A percentile compares a stretch with the other conserved stretches of the same genome.
Conservation (phyloP, 2,113 vertebrate species). For the Elanoides forficatus region DNA sequence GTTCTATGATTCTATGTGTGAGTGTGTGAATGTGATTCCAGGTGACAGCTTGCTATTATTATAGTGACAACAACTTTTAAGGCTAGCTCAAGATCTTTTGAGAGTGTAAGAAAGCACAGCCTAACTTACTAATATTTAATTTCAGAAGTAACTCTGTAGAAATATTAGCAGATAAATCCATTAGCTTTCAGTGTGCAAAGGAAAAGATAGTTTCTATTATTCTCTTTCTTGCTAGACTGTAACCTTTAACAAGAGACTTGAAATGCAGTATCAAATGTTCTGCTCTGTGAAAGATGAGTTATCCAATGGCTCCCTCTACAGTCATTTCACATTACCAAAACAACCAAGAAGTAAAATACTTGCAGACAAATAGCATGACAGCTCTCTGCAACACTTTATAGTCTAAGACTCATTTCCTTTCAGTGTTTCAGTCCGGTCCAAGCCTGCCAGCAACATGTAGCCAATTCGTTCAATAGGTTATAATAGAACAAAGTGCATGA, state of each 20-base stretch:
- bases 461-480: neutral
- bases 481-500: neutral
- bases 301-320: conserved; percentile 38
- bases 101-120: neutral
- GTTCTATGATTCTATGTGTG: neutral
- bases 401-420: neutral
- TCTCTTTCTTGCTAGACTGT: neutral
- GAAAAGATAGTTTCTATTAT: neutral
- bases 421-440: neutral
- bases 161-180: neutral
- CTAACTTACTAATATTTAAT: neutral
- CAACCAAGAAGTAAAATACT: neutral
- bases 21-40: neutral
- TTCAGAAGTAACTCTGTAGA: neutral
- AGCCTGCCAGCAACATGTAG: neutral
- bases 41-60: neutral
- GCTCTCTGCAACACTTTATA: neutral
- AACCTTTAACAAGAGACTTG: neutral
- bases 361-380: neutral
- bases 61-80: neutral
- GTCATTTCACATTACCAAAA: neutral
- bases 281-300: neutral
- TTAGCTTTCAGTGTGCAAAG: neutral
- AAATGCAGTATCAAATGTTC: neutral
- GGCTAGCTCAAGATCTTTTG: neutral